Base-by-base conservation (phyloP, 1,140 invertebrate species). In the Pectinophora gossypiella region DNA sequence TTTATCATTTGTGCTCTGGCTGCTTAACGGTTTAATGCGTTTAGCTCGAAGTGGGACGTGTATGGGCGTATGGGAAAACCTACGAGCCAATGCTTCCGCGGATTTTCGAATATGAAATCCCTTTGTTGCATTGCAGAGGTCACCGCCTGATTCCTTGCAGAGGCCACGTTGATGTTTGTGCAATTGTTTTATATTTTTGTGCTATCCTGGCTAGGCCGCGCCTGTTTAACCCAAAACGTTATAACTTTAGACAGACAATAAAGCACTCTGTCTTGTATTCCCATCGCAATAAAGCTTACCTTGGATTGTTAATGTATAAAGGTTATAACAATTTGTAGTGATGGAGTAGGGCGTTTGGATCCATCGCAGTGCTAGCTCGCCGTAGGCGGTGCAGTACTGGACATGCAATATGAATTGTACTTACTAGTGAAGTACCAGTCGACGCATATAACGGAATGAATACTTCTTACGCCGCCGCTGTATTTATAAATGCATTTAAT, bases 161-260 rank as follows among this genome's bases (percentile, higher is more conserved):
- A 73, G 64, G 70, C 71, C 64, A 61, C 64, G 64, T 62, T 68
- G 69, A 74, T 64, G 61, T 70, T 82, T 80, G 64, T 80, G 67
- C 76, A 76, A 81, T 84, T 81, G 77, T 80, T 78, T 79, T 73
- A 80, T 81, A 77, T 81, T 84, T 84, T 84, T 79, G 69, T 76
- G 64, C 64, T 57, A 61, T 63, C 64, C 55, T 59, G 51, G 6
- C 38, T 40, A n/a, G n/a, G n/a, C n/a, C n/a, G n/a, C n/a, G n/a
- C n/a, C n/a, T n/a, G n/a, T n/a, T n/a, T n/a, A n/a, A n/a, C n/a
- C n/a, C n/a, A n/a, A n/a, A n/a, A n/a, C n/a, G n/a, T n/a, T n/a
- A n/a, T n/a, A n/a, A n/a, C n/a, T n/a, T n/a, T n/a, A n/a, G n/a
- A n/a, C n/a, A n/a, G n/a, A n/a, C n/a, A n/a, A n/a, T n/a, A n/a